A percentile compares a stretch with the other conserved stretches of the same genome.
Conservation (phyloP, 1,140 invertebrate genomes). For the Orius insidiosus region DNA sequence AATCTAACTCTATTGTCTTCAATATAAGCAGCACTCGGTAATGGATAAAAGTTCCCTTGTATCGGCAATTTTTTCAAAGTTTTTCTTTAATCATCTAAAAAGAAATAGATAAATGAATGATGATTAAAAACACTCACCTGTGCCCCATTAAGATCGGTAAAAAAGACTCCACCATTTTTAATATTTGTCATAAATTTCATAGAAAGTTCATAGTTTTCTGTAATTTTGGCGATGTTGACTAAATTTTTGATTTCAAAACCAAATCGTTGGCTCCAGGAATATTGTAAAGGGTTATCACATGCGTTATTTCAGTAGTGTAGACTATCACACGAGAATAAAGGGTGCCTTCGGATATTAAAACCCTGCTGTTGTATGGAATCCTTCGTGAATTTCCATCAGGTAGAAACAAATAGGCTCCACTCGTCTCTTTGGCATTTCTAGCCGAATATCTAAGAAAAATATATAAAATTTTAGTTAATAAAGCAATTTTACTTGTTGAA, state of each 20-base stretch:
- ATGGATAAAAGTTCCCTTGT: conserved; percentile 92
- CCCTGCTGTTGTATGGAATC: conserved; percentile 27
- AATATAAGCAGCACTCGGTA: conserved; percentile 71
- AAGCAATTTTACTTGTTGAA: conserved; percentile 38
- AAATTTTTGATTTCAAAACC: conserved; percentile 54
- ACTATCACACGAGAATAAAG: conserved; percentile 52
- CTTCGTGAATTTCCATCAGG: conserved; percentile 48
- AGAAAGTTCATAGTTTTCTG: conserved; percentile 68
- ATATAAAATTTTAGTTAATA: background rate
- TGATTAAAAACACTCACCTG: conserved; percentile 34
- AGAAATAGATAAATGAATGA: conserved; percentile 9
- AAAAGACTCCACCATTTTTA: conserved; percentile 48
- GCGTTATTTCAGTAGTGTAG: conserved; percentile 46
- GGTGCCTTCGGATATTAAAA: conserved; percentile 47
- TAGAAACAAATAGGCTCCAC: conserved; percentile 92
- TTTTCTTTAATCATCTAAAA: conserved; percentile 68
- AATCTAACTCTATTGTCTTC: conserved; percentile 61
- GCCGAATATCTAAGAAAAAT: conserved; percentile 36
- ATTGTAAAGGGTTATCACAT: conserved; percentile 34
- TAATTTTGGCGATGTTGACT: conserved; percentile 54
- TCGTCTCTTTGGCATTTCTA: conserved; percentile 45
- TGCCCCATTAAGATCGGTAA: conserved; percentile 69
- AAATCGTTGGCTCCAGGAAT: conserved; percentile 39
- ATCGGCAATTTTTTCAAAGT: conserved; percentile 73
- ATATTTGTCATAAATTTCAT: conserved; percentile 67